Conservation (phyloP, 2,797 vertebrate genomes). For the Cossypha heuglini region DNA sequence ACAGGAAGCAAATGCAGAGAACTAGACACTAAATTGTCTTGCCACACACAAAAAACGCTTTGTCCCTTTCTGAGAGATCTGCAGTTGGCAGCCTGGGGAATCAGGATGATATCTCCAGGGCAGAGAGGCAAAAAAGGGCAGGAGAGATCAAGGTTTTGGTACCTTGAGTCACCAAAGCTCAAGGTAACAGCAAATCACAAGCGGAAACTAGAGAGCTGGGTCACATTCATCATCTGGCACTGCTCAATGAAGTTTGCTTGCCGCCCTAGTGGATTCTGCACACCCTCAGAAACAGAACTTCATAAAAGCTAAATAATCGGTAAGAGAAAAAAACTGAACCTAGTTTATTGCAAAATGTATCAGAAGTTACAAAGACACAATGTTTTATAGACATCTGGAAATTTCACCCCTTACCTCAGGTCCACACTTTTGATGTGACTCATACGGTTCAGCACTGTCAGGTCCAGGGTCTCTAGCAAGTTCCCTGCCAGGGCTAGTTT, state of each 20-base stretch:
- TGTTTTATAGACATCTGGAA: not conserved
- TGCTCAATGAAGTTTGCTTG: not conserved
- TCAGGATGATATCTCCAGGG: not conserved
- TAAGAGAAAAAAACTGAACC: not conserved
- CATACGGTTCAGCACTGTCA: slow-evolving; percentile 82
- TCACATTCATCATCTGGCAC: not conserved
- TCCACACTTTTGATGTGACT: slow-evolving; percentile 88
- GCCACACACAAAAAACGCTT: not conserved
- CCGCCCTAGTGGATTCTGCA: not conserved
- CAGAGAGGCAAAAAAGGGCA: not conserved
- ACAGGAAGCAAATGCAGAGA: not conserved
- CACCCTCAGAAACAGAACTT: not conserved
- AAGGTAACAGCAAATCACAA: not conserved
- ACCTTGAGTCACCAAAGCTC: not conserved
- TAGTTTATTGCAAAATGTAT: not conserved
- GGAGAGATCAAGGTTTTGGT: not conserved
- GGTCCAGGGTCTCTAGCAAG: slow-evolving; percentile 80
- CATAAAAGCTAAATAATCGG: not conserved
- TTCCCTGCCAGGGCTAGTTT: slow-evolving; percentile 92
- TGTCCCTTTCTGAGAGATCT: not conserved
- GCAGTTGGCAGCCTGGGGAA: not conserved
- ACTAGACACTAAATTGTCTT: not conserved
- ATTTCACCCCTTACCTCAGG: slow-evolving; percentile 80
- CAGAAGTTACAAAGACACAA: not conserved
- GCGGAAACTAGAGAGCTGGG: not conserved